Evolutionary conservation across 2,113 vertebrate species (phyloP).

Genomic region (Heloderma charlesbogerti): DNA sequence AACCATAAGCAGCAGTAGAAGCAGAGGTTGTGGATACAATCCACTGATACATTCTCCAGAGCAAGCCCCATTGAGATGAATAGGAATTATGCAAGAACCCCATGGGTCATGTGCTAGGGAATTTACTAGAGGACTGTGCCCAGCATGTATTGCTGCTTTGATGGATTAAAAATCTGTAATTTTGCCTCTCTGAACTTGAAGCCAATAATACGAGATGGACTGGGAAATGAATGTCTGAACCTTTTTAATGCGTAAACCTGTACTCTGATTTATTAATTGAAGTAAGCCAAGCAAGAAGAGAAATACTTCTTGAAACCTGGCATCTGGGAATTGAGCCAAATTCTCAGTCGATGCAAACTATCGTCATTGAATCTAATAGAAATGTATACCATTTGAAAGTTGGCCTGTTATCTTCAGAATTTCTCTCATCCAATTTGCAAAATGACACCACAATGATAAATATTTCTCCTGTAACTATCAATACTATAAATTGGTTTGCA

Average conservation of each 20-base stretch:
- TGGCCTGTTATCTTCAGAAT: background rate
- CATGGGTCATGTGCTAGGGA: background rate
- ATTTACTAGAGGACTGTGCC: background rate
- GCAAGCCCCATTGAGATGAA: too few species aligned
- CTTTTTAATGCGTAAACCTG: background rate
- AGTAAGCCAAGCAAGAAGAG: background rate
- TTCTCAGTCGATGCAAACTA: background rate
- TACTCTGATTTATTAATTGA: background rate
- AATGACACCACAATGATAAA: background rate
- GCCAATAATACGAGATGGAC: background rate
- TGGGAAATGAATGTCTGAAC: background rate
- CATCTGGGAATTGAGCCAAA: background rate
- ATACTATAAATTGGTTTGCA: background rate
- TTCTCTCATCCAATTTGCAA: background rate
- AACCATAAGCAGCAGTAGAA: slow-evolving; percentile 18
- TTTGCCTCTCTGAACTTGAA: background rate
- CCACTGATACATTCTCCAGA: background rate
- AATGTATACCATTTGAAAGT: background rate
- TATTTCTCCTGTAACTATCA: background rate
- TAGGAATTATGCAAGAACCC: too few species aligned
- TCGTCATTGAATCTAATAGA: background rate
- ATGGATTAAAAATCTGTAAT: background rate
- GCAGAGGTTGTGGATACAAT: background rate
- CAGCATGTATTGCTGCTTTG: background rate
- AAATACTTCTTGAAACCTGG: background rate